Evolutionary conservation across 2,797 vertebrate species (phyloP), one percentile per base, ranked within the genome.

Genomic region (Jordanella pulchra): DNA sequence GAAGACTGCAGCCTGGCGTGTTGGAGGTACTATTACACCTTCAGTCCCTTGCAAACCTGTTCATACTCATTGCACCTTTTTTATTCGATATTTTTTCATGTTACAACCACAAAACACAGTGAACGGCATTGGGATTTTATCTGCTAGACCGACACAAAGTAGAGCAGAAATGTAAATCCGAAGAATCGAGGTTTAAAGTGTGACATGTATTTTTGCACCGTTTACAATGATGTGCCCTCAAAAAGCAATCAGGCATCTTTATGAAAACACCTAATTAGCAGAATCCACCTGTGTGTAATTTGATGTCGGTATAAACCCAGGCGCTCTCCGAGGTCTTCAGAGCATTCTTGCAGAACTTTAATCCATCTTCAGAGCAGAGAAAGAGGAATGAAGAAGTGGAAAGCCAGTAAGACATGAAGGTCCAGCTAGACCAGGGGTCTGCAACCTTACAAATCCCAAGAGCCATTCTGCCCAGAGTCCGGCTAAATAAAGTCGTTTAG

Each of bases 1-100:
- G 84, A 85, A 73, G 80, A 66, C 67, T 85, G 85, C 86, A 92
- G 93, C 88, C 89, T 91, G 91, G 87, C 85, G 15, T 87, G 87
- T 86, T 90, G 79, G 80, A 78, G 77, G 27, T 56, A 69, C 78
- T 28, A 83, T 79, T 78, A 80, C 75, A 76, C 82, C 88, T 87
- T 80, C 83, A 82, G 60, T 44, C 15, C 60, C 35, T 64, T 64
- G 60, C 39, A 64, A 44, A 25, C n/a, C 2, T 25, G 25, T 64
- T 64, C 60, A 64, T 4, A 64, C 60, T 64, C 60, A 12, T 64
- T 44, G 35, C 23, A 63, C 60, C 9, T 63, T 63, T 44, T 44
- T 2, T 39, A 39, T 5, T 4, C 5, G 9, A 42, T 23, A 25
- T 42, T 64, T 44, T 44, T 10, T 44, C 60, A 25, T n/a, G 60